Conservation (phyloP, 2,888 invertebrate species). For the Plagiodera versicolora region DNA sequence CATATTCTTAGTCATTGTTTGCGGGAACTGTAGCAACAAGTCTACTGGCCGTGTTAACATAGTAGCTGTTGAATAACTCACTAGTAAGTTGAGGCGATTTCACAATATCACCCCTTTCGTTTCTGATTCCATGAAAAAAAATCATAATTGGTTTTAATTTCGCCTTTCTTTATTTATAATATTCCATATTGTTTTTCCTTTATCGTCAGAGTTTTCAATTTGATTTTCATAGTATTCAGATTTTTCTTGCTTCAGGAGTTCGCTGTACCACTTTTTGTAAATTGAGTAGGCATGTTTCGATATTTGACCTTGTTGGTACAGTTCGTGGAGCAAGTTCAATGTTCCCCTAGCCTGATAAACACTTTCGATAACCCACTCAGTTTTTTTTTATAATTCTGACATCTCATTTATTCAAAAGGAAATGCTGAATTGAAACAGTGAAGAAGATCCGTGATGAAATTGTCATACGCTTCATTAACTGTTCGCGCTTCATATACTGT, state of each 20-base stretch:
- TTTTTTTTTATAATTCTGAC: background rate
- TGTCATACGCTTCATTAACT: background rate
- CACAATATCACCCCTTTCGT: background rate
- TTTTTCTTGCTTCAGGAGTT: conserved; percentile 2
- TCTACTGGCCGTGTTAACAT: background rate
- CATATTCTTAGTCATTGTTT: background rate
- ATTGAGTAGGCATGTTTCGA: background rate
- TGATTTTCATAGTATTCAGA: background rate
- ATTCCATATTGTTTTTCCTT: conserved; percentile 1
- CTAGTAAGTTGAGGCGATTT: conserved; percentile 1
- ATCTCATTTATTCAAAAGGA: background rate
- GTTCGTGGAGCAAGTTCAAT: background rate
- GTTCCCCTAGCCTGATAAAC: conserved; percentile 3
- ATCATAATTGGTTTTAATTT: conserved; percentile 2
- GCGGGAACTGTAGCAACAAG: conserved; percentile 2
- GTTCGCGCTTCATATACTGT: background rate
- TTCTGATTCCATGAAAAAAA: conserved; percentile 1
- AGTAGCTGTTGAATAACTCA: background rate
- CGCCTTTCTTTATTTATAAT: background rate
- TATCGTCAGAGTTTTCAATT: background rate
- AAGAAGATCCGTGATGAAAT: background rate
- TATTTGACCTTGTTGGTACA: background rate
- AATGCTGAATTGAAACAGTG: background rate
- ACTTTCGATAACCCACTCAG: background rate
- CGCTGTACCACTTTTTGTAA: background rate